A percentile compares a stretch with the other conserved stretches of the same genome.
phyloP scores from a whole-genome alignment of 2,113 vertebrate genomes.

The Vombatus ursinus region DNA sequence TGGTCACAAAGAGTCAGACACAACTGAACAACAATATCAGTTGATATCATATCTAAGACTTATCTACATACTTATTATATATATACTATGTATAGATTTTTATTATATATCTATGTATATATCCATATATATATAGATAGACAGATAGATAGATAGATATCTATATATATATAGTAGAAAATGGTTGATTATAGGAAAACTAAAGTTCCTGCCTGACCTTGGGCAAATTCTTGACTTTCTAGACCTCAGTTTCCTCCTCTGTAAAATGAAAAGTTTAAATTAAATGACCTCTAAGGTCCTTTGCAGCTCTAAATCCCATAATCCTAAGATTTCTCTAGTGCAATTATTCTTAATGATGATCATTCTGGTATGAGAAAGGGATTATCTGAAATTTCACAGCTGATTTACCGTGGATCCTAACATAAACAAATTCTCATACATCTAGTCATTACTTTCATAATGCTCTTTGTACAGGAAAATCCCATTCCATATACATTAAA shows the following conservation, averaged over 20 bases:
- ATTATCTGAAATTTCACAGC: slow-evolving; percentile 54
- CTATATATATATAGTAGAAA: neutral
- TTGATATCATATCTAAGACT: neutral
- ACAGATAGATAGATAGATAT: too few relatives aligned
- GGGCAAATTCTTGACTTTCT: neutral
- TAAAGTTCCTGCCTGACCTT: neutral
- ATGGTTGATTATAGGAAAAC: neutral
- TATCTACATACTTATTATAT: neutral
- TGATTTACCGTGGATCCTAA: slow-evolving; percentile 32
- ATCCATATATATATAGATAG: too few relatives aligned
- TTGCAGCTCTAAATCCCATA: neutral
- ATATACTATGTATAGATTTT: neutral
- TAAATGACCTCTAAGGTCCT: neutral
- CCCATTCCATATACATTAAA: neutral
- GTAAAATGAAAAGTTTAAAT: neutral
- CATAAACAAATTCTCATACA: slow-evolving; percentile 65
- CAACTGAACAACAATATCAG: neutral
- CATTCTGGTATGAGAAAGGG: slow-evolving; percentile 57
- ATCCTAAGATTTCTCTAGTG: slow-evolving; percentile 30
- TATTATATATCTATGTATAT: neutral
- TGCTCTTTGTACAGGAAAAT: neutral
- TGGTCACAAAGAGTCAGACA: too few relatives aligned
- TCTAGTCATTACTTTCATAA: slow-evolving; percentile 41
- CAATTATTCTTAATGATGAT: slow-evolving; percentile 66
- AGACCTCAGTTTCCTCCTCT: neutral